Conservation (phyloP, 37 sponge, comb jelly and placozoan species). For the Tethya wilhelma region DNA sequence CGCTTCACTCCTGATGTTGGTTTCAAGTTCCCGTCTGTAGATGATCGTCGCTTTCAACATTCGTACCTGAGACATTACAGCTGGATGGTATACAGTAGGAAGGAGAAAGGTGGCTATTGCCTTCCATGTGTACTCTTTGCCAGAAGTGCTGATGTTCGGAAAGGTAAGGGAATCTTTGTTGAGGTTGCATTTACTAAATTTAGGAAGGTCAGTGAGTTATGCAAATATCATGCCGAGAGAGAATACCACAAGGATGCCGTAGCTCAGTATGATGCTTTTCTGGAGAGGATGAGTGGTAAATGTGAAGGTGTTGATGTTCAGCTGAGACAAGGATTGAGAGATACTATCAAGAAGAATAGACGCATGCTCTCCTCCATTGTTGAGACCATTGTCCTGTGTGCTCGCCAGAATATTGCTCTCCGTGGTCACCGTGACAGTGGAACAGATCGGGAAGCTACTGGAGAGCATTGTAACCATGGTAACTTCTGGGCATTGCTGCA, state of each 20-base stretch:
- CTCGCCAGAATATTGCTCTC: constrained; percentile 30
- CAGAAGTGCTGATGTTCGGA: background rate
- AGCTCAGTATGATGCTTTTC: constrained; percentile 19
- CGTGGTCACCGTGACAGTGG: constrained; percentile 1
- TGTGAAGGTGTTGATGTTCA: background rate
- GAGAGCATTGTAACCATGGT: constrained; percentile 39
- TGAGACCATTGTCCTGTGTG: constrained; percentile 42
- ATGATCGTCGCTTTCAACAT: constrained; percentile 49
- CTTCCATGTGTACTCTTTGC: constrained; percentile 54
- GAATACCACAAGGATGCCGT: constrained; percentile 62
- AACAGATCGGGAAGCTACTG: background rate
- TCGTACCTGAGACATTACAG: background rate
- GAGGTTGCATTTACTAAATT: constrained; percentile 39
- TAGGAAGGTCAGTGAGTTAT: constrained; percentile 30
- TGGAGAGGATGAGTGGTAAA: constrained; percentile 18
- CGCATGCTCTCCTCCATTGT: background rate
- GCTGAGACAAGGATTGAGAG: background rate
- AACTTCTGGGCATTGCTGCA: constrained; percentile 68
- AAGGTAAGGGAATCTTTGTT: constrained; percentile 30
- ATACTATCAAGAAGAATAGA: background rate
- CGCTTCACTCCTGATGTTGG: constrained; percentile 43
- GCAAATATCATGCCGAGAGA: constrained; percentile 16
- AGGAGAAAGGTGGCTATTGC: constrained; percentile 52
- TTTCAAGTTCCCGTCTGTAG: constrained; percentile 40
- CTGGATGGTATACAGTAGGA: constrained; percentile 37